Conservation (phyloP, 1,140 invertebrate species). For the Diorhabda carinulata region DNA sequence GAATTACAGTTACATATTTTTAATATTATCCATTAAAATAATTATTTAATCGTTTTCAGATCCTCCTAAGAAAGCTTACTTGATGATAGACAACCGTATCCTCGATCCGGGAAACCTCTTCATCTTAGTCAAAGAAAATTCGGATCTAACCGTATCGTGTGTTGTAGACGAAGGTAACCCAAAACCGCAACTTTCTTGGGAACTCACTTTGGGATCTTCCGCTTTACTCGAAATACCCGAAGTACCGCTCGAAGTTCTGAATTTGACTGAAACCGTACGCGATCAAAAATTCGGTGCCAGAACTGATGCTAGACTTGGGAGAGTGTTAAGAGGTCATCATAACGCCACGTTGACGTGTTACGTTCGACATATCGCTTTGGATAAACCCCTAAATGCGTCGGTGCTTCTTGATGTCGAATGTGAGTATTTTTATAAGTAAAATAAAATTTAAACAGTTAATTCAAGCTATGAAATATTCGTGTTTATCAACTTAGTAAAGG, state of each 20-base stretch:
- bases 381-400: slow-evolving; percentile 64
- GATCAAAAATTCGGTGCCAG: slow-evolving; percentile 53
- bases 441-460: too few relatives aligned
- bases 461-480: too few relatives aligned
- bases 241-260: slow-evolving; percentile 48
- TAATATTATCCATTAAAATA: not conserved
- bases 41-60: slow-evolving; percentile 53
- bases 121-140: slow-evolving; percentile 76
- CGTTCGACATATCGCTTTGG: slow-evolving; percentile 65
- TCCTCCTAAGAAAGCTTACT: slow-evolving; percentile 70
- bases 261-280: slow-evolving; percentile 43
- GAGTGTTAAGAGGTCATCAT: slow-evolving; percentile 67
- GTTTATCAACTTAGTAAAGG: too few relatives aligned
- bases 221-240: slow-evolving; percentile 54
- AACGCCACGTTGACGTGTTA: slow-evolving; percentile 71
- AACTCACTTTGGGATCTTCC: slow-evolving; percentile 58
- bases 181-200: slow-evolving; percentile 67
- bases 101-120: slow-evolving; percentile 79
- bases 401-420: slow-evolving; percentile 76
- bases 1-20: not conserved
- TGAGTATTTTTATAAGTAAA: slow-evolving; percentile 53
- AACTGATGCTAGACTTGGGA: slow-evolving; percentile 61
- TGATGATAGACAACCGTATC: slow-evolving; percentile 73
- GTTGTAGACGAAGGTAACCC: slow-evolving; percentile 80
- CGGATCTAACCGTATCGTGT: slow-evolving; percentile 73